Percentiles rank a stretch among this genome's conserved stretches.
Conservation (phyloP, 1,140 invertebrate genomes). For the Nylanderia fulva region DNA sequence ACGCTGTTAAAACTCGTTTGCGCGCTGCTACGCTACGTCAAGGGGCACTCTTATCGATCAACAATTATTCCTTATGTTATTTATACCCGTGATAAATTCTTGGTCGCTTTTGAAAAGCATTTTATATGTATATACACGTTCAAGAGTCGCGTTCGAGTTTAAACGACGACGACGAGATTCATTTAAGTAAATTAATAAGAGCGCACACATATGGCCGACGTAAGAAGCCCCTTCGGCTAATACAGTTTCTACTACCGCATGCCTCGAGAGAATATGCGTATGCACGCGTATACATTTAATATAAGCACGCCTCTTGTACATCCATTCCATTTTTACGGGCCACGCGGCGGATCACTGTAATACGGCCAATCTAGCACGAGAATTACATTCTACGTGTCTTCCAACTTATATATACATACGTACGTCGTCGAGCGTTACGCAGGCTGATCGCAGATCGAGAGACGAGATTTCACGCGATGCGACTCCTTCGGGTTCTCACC, state of each 20-base stretch:
- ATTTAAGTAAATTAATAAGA: constrained; percentile 39
- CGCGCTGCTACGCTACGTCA: not conserved
- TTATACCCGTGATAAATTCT: constrained; percentile 10
- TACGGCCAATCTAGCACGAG: not conserved
- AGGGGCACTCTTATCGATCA: not conserved
- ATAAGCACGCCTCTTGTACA: constrained; percentile 8
- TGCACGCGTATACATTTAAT: not conserved
- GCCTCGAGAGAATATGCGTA: not conserved
- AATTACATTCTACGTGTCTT: constrained; percentile 18
- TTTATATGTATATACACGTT: not conserved
- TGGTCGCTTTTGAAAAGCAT: not conserved
- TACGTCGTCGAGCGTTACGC: constrained; percentile 28
- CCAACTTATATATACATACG: not conserved
- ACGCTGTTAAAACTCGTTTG: not conserved
- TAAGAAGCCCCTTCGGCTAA: not conserved
- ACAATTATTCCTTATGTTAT: not conserved
- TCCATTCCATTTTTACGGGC: constrained; percentile 6
- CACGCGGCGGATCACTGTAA: constrained; percentile 9
- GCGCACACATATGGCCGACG: not conserved
- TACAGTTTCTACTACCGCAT: not conserved
- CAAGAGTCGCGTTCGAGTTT: constrained; percentile 3
- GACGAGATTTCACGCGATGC: constrained; percentile 54
- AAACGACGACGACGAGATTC: constrained; percentile 25
- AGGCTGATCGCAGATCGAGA: constrained; percentile 49
- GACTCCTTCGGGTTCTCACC: constrained; percentile 38